phyloP scores from a whole-genome alignment of 2,888 invertebrate species.

The Stenichneumon culpator region DNA sequence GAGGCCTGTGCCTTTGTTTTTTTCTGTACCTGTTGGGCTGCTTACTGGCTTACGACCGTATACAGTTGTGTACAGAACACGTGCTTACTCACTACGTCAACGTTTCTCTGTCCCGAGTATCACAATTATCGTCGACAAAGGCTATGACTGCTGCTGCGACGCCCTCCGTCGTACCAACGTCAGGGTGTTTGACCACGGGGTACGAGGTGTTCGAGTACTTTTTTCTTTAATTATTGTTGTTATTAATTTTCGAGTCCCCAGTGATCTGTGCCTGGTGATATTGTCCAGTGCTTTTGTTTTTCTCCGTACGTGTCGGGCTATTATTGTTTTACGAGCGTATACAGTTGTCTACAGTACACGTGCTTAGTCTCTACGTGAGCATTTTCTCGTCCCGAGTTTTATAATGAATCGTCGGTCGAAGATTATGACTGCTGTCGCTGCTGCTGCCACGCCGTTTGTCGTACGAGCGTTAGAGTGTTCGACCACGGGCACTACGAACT shows the following conservation, averaged over 20 bases:
- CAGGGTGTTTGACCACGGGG: slow-evolving; percentile 25
- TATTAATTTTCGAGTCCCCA: slow-evolving; percentile 18
- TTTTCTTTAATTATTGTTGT: background rate
- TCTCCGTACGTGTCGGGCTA: background rate
- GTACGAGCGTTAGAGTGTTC: slow-evolving; percentile 34
- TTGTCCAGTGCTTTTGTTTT: slow-evolving; percentile 16
- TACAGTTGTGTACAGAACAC: slow-evolving; percentile 3
- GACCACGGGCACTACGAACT: slow-evolving; percentile 21
- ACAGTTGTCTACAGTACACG: slow-evolving; percentile 12
- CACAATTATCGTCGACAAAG: slow-evolving; percentile 33
- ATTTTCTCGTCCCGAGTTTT: background rate
- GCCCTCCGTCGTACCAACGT: slow-evolving; percentile 43
- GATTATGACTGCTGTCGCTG: background rate
- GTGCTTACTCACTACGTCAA: slow-evolving; percentile 36
- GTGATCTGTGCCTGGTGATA: slow-evolving; percentile 19
- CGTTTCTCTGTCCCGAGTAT: slow-evolving; percentile 1
- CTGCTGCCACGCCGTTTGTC: slow-evolving; percentile 30
- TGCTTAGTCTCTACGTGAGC: slow-evolving; percentile 31
- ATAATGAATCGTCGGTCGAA: slow-evolving; percentile 34
- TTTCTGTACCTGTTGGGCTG: background rate
- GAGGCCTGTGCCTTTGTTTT: background rate
- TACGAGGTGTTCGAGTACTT: background rate
- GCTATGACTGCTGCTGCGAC: background rate
- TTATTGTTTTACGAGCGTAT: background rate
- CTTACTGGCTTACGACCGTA: background rate